A percentile compares a stretch with the other conserved stretches of the same genome.
Conservation (phyloP, 2,113 vertebrate species). For the Lophotis ruficrista region DNA sequence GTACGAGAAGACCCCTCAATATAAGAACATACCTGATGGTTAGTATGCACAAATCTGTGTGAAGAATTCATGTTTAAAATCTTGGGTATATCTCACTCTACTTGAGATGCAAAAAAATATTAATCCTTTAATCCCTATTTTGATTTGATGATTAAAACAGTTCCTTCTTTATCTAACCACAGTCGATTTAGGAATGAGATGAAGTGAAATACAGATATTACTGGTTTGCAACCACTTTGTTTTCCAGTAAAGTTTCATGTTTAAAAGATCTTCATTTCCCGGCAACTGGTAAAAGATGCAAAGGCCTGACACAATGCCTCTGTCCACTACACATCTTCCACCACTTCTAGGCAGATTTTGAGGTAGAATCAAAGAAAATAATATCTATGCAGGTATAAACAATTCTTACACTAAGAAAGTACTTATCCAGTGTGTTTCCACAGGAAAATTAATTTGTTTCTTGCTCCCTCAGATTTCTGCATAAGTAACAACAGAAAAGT, state of each 20-base stretch:
- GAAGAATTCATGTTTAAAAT: neutral
- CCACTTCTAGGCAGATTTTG: neutral
- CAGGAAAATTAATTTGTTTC: neutral
- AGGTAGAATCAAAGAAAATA: neutral
- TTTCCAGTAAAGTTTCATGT: neutral
- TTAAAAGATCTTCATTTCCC: neutral
- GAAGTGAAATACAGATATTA: neutral
- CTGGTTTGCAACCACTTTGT: neutral
- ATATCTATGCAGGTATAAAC: neutral
- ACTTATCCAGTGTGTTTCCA: neutral
- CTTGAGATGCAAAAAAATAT: slow-evolving; percentile 1
- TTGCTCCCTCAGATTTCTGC: neutral
- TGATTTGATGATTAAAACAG: slow-evolving; percentile 33
- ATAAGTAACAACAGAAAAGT: neutral
- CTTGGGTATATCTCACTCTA: neutral
- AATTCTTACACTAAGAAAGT: neutral
- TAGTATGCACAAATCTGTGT: neutral
- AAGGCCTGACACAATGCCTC: neutral
- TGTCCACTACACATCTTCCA: neutral
- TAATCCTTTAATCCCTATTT: neutral
- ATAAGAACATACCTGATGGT: neutral
- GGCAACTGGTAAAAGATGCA: neutral
- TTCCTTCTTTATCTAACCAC: slow-evolving; percentile 13
- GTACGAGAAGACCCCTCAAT: neutral
- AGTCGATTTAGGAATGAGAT: neutral